Conservation (phyloP, 2,113 vertebrate genomes). For the Vicugna pacos region DNA sequence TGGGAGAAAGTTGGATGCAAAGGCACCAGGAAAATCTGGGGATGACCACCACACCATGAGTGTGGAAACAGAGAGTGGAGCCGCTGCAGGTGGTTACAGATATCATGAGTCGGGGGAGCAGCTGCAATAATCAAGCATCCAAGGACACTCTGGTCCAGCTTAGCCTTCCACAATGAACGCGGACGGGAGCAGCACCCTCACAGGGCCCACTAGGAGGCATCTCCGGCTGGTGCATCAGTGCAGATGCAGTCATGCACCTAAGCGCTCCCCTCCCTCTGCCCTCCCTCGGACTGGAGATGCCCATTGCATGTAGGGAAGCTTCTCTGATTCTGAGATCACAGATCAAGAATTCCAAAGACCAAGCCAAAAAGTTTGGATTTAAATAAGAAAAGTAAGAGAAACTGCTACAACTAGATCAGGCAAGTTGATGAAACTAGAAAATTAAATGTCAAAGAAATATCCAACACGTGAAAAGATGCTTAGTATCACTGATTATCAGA, state of each 20-base stretch:
- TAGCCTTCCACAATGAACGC: too few relatives aligned
- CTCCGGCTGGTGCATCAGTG: fast-evolving
- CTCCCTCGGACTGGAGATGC: not conserved
- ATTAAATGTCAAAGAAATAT: not conserved
- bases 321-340: not conserved
- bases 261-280: not conserved
- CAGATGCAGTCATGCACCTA: fast-evolving
- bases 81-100: fast-evolving
- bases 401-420: not conserved
- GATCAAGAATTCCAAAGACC: not conserved
- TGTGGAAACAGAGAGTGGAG: not conserved
- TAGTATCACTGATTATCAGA: too few relatives aligned
- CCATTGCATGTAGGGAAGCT: not conserved
- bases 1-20: not conserved
- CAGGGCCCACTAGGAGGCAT: too few relatives aligned
- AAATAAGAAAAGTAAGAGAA: not conserved
- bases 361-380: not conserved
- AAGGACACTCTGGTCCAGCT: not conserved
- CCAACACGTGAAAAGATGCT: too few relatives aligned
- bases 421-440: not conserved
- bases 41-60: not conserved
- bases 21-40: not conserved
- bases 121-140: not conserved
- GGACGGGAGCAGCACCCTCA: fast-evolving
- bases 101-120: fast-evolving